Evolutionary conservation across 2,888 invertebrate species (phyloP), one percentile per base, ranked within the genome.

Genomic region (Trichacis sp.): DNA sequence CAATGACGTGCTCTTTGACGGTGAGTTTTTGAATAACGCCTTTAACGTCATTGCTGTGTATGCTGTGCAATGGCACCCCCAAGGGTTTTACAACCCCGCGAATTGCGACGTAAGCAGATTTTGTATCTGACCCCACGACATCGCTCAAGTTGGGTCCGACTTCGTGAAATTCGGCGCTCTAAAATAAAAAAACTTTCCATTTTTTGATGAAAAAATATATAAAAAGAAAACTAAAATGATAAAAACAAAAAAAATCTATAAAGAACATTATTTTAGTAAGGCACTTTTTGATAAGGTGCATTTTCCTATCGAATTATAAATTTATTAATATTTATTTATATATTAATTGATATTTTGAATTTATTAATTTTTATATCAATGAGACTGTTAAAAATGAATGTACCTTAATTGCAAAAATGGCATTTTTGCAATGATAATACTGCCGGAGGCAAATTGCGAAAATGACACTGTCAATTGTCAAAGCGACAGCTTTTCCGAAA

Each of bases 1-100:
- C 91, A 67, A 93, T 89, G 3, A 93, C 90, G 86, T 94, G 94
- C 84, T 94, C 94, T 77, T 92, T 92, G 45, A 94, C 89, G 75
- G 91, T 91, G 51, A 94, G 87, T 71, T 92, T 89, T 79, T 94
- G 94, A 42, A 95, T 86, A 5, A 94, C 94, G 40, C 94, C 94
- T 17, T 90, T 89, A 1, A 93, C 88, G 53, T 89, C 87, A 54
- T 90, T 89, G 77, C 92, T 91, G 81, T 92, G 90, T 72, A 89
- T 88, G 83, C 94, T 93, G 54, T 87, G 88, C 64, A 95, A 89
- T 1, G 94, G 91, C 69, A 88, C 89, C 5, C 93, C 93, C 2
- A 94, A 85, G 0, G 94, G 91, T 77, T 90, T 90, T 0, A 94
- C 92, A 19, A 89, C 87, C 0, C 94, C 95, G 56, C 92, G 85